Conservation (phyloP, 2,888 invertebrate species). For the Pammene aurita region DNA sequence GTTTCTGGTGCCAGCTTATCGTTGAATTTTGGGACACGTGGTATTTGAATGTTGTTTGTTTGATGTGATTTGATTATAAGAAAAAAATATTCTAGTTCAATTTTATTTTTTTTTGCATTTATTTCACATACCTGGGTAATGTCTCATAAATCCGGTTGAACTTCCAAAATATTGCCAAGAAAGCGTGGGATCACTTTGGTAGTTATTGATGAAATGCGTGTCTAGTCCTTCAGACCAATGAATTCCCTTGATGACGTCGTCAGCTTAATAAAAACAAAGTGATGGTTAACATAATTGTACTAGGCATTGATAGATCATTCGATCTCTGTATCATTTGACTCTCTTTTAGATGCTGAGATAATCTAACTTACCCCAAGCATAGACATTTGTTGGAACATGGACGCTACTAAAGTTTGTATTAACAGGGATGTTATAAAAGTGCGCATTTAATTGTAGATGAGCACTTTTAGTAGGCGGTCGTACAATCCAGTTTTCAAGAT, state of each 20-base stretch:
- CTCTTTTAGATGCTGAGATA: slow-evolving; percentile 7
- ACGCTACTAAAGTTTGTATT: slow-evolving; percentile 93
- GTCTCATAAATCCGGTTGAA: slow-evolving; percentile 97
- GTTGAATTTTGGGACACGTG: too few relatives aligned
- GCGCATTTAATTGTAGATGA: slow-evolving; percentile 86
- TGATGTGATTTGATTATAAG: too few relatives aligned
- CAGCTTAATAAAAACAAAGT: slow-evolving; percentile 78
- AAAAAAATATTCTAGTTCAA: too few relatives aligned
- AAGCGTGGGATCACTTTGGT: slow-evolving; percentile 92
- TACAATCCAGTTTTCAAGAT: slow-evolving; percentile 78
- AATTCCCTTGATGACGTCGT: slow-evolving; percentile 94
- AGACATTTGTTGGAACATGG: slow-evolving; percentile 98
- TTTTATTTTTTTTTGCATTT: too few relatives aligned
- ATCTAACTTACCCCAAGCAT: slow-evolving; percentile 88
- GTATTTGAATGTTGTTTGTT: too few relatives aligned
- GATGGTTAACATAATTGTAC: not conserved
- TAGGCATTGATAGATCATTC: too few relatives aligned
- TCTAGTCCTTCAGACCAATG: slow-evolving; percentile 98
- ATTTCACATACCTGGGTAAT: slow-evolving; percentile 91
- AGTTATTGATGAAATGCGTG: slow-evolving; percentile 93
- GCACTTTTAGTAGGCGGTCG: slow-evolving; percentile 84
- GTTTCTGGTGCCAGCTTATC: too few relatives aligned
- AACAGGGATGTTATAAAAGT: slow-evolving; percentile 90
- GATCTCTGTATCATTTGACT: not conserved
- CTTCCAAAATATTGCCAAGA: slow-evolving; percentile 99